Evolutionary conservation across 2,888 invertebrate species (phyloP), one percentile per base, ranked within the genome.

Genomic region (Drosophila koepferae): DNA sequence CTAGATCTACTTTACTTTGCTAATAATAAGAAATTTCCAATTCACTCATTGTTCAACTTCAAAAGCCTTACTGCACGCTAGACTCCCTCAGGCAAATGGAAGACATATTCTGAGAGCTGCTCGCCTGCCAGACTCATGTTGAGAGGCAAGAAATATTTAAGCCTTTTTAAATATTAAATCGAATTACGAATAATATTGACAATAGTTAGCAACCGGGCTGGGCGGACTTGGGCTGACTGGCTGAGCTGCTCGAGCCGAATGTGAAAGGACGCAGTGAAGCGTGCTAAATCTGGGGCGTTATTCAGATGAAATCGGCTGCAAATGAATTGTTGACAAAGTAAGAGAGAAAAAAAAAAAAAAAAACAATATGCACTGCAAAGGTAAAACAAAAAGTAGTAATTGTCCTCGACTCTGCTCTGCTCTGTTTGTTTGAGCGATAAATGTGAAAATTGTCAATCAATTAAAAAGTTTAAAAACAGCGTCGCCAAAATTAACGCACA

Each of bases 381-480:
- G 23, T 28, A 49, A 18, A 63, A 63, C 55, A 62, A 70, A 64
- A 73, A 80, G 61, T 77, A 67, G 62, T 68, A 68, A 84, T 77
- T 86, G 71, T 87, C 60, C 61, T 51, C 60, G 43, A 63, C 44
- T 44, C 20, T 6, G 55, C 51, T 68, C 51, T 6, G 55, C 51
- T 68, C 51, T 68, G 64, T 63, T 65, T 64, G 61, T 44, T 66
- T 69, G 41, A 67, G 63, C 63, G 36, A 61, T 59, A 63, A 70
- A 74, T 62, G 54, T 62, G 51, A 66, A 73, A 81, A 76, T 86
- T 74, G 78, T 81, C 70, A 87, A 89, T 86, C 86, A 89, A 86
- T 86, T 86, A 86, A 89, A 89, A 86, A 82, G 86, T 86, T 86
- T 72, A 65, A 64, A 69, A 87, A 89, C 80, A 82, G 63, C 65